A percentile compares a stretch with the other conserved stretches of the same genome.
Evolutionary conservation across 2,888 invertebrate genomes (phyloP).

Genomic region (Andrena bicolor): DNA sequence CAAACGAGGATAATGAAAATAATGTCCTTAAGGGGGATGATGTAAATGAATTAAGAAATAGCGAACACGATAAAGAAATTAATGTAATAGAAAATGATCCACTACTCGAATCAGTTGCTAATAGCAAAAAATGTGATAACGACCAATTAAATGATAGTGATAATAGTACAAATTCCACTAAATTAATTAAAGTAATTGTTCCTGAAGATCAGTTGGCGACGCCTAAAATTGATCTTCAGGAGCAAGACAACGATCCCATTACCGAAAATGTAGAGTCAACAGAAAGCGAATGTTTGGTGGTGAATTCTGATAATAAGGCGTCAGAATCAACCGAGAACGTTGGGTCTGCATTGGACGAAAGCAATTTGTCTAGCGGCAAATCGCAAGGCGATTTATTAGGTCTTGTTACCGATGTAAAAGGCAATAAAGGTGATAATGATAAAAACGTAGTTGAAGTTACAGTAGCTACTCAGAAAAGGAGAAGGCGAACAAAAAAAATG

Average conservation of each 20-base stretch:
- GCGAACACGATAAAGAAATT: conserved; percentile 23
- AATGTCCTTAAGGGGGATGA: background rate
- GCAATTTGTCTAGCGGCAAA: conserved; percentile 23
- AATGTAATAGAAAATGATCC: conserved; percentile 11
- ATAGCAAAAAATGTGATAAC: conserved; percentile 31
- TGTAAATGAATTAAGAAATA: conserved; percentile 10
- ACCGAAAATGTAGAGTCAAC: conserved; percentile 1
- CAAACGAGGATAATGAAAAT: conserved; percentile 6
- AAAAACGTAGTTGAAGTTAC: conserved; percentile 31
- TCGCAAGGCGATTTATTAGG: conserved; percentile 12
- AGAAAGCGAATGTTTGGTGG: conserved; percentile 10
- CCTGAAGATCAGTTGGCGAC: conserved; percentile 12
- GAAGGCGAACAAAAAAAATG: conserved; percentile 56
- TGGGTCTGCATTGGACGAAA: conserved; percentile 19
- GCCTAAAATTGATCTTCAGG: conserved; percentile 12
- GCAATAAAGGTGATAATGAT: conserved; percentile 27
- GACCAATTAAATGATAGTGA: conserved; percentile 23
- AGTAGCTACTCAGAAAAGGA: conserved; percentile 43
- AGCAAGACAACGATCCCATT: background rate
- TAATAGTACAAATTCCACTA: conserved; percentile 36
- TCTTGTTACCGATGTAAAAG: conserved; percentile 27
- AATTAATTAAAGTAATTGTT: conserved; percentile 23
- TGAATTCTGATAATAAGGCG: conserved; percentile 15
- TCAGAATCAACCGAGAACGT: conserved; percentile 9
- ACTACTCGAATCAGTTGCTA: background rate